Evolutionary conservation across 2,797 vertebrate species (phyloP), one percentile per base, ranked within the genome.

Genomic region (Enteromius trimaculatus): DNA sequence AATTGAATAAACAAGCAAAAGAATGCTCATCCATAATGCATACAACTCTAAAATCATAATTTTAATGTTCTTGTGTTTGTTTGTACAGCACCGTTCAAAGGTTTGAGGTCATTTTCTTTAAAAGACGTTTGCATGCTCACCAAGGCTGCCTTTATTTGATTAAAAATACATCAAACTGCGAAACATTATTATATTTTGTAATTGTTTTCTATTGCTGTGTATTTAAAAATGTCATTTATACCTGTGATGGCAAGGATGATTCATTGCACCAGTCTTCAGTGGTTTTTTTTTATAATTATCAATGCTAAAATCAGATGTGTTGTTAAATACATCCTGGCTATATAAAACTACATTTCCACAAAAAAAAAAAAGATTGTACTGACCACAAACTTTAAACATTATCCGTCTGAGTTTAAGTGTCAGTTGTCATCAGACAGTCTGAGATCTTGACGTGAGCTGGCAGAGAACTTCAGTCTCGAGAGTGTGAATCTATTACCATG

Each of bases 371-470:
- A 47, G 10, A 58, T 4, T 10, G 17, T 17, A 7, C 60, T 31
- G 26, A 31, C 6, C 26, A 6, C 60, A 64, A 64, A 64, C 29
- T 64, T 64, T 64, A 7, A 64, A 17, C 16, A 6, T 3, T 65
- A 23, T 37, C n/a, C 60, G 21, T 82, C n/a, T 70, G 53, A 19
- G 16, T 60, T 60, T 34, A 68, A 76, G 10, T 76, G 31, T 75
- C 44, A 75, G 71, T 9, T 82, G 55, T 77, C 31, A 80, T 76
- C 53, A 47, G 34, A 23, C 47, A 79, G 65, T 71, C 44, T 71
- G 39, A 80, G 60, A 80, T 34, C 39, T 77, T 80, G 68, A 78
- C 62, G 39, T 49, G 21, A 82, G 31, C 21, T 82, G 79, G 70
- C 55, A 65, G 26, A 42, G 66, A 58, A 69, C 65, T 70, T 62